These are phyloP conservation scores for Luscinia megarhynchos DNA, from an alignment of 2,797 vertebrate species.

Conservation along the genomic window DNA sequence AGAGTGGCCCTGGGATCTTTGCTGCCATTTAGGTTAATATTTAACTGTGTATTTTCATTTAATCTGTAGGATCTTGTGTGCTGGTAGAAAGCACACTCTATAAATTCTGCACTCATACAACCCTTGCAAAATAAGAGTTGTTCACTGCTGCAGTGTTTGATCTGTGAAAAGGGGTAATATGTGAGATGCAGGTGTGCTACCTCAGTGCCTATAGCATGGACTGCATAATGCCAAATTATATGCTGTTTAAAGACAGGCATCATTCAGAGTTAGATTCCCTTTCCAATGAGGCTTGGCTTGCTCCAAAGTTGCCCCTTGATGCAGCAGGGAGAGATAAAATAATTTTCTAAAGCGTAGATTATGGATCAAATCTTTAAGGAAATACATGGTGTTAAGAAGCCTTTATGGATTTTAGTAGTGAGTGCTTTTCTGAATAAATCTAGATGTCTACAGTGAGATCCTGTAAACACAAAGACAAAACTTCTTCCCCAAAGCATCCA, in stretches of 20 bases:
- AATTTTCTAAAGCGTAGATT: not conserved
- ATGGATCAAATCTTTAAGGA: not conserved
- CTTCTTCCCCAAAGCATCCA: not conserved
- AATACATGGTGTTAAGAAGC: not conserved
- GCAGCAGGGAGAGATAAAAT: not conserved
- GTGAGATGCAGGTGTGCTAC: not conserved
- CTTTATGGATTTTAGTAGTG: not conserved
- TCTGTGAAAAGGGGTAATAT: not conserved
- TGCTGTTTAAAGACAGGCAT: not conserved
- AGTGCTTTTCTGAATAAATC: not conserved
- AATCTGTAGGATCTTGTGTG: not conserved
- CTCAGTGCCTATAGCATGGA: not conserved
- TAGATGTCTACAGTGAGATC: not conserved
- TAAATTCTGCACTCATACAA: not conserved
- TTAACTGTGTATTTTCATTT: conserved; percentile 2
- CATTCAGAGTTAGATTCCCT: not conserved
- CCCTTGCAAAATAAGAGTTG: not conserved
- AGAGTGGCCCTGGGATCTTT: not conserved
- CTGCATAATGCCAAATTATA: not conserved
- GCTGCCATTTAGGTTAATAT: conserved; percentile 36
- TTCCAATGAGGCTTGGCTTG: not conserved
- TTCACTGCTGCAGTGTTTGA: not conserved
- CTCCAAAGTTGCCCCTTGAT: not conserved
- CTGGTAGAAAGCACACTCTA: not conserved
- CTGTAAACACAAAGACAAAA: not conserved